Conservation (phyloP, 2,797 vertebrate species). For the Chrosomus eos region DNA sequence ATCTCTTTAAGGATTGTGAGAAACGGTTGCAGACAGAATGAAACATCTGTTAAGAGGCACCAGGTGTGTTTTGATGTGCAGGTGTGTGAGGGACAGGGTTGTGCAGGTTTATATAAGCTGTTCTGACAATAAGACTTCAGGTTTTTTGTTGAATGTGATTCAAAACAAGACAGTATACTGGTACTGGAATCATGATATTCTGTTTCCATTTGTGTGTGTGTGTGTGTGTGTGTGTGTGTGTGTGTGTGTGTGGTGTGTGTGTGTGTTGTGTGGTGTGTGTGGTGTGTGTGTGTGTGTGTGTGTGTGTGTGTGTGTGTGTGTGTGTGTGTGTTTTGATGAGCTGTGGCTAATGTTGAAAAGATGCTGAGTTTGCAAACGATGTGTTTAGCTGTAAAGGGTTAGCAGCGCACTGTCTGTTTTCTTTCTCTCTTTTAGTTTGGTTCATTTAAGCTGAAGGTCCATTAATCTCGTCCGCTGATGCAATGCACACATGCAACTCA, state of each 20-base stretch:
- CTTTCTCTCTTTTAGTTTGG: conserved; percentile 48
- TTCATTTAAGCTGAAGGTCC: conserved; percentile 40
- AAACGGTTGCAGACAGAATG: not conserved
- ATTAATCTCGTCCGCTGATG: conserved; percentile 35
- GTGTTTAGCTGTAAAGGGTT: conserved; percentile 66
- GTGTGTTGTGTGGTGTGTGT: not conserved
- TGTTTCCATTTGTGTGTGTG: conserved; percentile 21
- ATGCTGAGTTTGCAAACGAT: conserved; percentile 77
- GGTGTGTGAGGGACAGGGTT: not conserved
- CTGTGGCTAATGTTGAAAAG: conserved; percentile 71
- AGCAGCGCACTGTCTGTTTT: conserved; percentile 62
- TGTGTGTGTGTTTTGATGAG: conserved; percentile 27
- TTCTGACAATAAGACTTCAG: conserved; percentile 8
- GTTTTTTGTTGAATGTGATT: not conserved
- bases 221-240: not conserved
- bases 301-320: conserved; percentile 1
- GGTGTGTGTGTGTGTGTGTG: not conserved
- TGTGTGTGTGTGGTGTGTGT: not conserved
- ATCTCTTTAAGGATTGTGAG: not conserved
- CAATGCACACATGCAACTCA: conserved; percentile 48
- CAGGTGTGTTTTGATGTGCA: conserved; percentile 22
- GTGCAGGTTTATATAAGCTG: conserved; percentile 1
- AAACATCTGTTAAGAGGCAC: conserved; percentile 17
- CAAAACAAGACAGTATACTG: not conserved
- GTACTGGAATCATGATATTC: conserved; percentile 18